A percentile compares a stretch with the other conserved stretches of the same genome.
Conservation (phyloP, 1,140 invertebrate species). For the Caligus rogercresseyi region DNA sequence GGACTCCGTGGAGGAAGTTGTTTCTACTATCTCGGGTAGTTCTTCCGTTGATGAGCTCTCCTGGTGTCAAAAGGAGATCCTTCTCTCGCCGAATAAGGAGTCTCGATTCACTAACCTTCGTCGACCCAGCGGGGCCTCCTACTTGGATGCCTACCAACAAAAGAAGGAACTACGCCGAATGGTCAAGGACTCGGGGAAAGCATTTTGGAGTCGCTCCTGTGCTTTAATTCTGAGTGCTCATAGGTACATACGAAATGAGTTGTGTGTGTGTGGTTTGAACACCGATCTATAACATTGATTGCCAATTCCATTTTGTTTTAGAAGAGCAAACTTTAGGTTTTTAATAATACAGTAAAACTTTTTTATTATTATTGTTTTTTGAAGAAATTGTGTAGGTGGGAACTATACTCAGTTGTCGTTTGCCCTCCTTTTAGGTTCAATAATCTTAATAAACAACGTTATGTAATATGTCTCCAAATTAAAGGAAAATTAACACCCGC, state of each 20-base stretch:
- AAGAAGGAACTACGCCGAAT: conserved; percentile 1
- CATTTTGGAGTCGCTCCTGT: conserved; percentile 11
- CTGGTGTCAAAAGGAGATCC: background rate
- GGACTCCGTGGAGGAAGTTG: background rate
- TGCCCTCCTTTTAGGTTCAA: too few species aligned
- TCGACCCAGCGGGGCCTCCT: background rate
- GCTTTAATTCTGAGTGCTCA: conserved; percentile 5
- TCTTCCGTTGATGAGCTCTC: background rate
- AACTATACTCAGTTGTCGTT: too few species aligned
- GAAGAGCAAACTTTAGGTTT: too few species aligned
- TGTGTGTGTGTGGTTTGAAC: too few species aligned
- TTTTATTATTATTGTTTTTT: too few species aligned
- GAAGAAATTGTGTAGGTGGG: too few species aligned
- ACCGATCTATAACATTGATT: too few species aligned
- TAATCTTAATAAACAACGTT: too few species aligned
- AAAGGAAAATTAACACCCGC: too few species aligned
- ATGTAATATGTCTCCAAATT: too few species aligned
- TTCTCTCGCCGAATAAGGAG: background rate
- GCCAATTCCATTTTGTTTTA: too few species aligned
- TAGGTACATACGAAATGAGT: background rate
- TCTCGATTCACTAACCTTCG: background rate
- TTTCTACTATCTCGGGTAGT: background rate
- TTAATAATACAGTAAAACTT: too few species aligned
- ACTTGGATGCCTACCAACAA: conserved; percentile 1
- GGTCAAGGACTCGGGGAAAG: conserved; percentile 1